phyloP scores from a whole-genome alignment of 2,888 invertebrate species.

The Branchipolynoe longqiensis region DNA sequence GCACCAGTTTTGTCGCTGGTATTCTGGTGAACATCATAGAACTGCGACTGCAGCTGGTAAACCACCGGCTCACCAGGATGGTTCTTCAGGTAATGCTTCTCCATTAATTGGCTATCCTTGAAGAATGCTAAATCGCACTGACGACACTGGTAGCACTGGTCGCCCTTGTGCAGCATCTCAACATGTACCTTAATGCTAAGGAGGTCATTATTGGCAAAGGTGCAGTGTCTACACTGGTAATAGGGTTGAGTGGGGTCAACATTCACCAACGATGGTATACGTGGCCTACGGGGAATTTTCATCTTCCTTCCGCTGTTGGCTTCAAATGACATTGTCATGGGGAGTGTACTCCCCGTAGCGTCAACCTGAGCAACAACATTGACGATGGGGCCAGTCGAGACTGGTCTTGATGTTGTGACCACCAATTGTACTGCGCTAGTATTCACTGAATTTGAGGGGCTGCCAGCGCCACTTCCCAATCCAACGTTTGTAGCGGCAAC shows the following conservation, averaged over 20 bases:
- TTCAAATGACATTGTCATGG: background rate
- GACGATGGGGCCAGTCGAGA: conserved; percentile 13
- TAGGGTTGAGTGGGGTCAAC: conserved; percentile 59
- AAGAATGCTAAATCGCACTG: conserved; percentile 41
- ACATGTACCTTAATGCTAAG: conserved; percentile 41
- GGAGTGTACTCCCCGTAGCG: background rate
- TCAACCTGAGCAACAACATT: conserved; percentile 31
- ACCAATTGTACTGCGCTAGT: conserved; percentile 29
- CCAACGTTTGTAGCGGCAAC: conserved; percentile 24
- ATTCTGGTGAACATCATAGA: conserved; percentile 50
- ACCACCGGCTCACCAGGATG: conserved; percentile 13
- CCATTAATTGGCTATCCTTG: conserved; percentile 1
- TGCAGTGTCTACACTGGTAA: conserved; percentile 61
- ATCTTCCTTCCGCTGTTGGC: background rate
- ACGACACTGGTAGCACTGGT: conserved; percentile 27
- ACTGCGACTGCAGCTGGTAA: conserved; percentile 17
- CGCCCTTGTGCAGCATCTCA: conserved; percentile 11
- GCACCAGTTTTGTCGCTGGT: background rate
- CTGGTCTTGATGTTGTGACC: conserved; percentile 29
- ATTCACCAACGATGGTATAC: conserved; percentile 51
- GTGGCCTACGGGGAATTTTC: background rate
- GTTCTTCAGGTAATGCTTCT: conserved; percentile 40
- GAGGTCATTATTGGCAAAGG: conserved; percentile 47
- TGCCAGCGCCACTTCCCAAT: background rate
- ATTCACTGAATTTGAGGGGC: background rate